Conservation (phyloP, 1,140 invertebrate genomes). For the Drosophila tristis region DNA sequence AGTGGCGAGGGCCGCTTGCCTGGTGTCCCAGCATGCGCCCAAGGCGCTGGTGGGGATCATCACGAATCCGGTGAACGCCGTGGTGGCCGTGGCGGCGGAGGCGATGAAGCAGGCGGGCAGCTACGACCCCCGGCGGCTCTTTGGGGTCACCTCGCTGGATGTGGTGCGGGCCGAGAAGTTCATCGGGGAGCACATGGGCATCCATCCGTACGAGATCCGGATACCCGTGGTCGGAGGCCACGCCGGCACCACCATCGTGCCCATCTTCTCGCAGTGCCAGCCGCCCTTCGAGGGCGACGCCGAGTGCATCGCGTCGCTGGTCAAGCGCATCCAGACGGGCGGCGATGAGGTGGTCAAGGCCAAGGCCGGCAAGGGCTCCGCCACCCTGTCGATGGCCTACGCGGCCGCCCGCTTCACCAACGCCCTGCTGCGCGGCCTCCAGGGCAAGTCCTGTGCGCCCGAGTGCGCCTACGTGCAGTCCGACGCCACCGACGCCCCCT, state of each 20-base stretch:
- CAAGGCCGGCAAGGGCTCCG: conserved; percentile 98
- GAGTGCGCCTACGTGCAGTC: conserved; percentile 97
- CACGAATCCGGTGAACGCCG: conserved; percentile 98
- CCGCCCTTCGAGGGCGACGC: conserved; percentile 89
- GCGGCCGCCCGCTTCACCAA: conserved; percentile 95
- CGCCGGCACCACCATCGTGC: conserved; percentile 97
- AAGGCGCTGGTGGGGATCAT: conserved; percentile 98
- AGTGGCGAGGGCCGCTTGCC: conserved; percentile 92
- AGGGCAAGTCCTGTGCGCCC: conserved; percentile 93
- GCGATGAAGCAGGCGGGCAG: conserved; percentile 93
- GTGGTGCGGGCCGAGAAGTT: conserved; percentile 97
- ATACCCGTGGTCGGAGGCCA: conserved; percentile 99
- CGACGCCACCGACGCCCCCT: conserved; percentile 92
- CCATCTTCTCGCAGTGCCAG: conserved; percentile 94
- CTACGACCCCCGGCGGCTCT: conserved; percentile 94
- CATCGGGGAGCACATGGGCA: conserved; percentile 91
- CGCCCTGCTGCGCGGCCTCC: conserved; percentile 89
- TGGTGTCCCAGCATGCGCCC: conserved; percentile 92
- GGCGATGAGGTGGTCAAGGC: conserved; percentile 99
- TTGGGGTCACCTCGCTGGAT: conserved; percentile 97
- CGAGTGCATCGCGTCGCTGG: conserved; percentile 89
- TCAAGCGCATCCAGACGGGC: conserved; percentile 95
- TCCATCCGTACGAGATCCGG: conserved; percentile 91
- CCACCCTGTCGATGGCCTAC: conserved; percentile 98
- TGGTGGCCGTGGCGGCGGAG: conserved; percentile 98